A percentile compares a stretch with the other conserved stretches of the same genome.
Conservation (phyloP, 2,113 vertebrate species). For the Sturnus vulgaris region DNA sequence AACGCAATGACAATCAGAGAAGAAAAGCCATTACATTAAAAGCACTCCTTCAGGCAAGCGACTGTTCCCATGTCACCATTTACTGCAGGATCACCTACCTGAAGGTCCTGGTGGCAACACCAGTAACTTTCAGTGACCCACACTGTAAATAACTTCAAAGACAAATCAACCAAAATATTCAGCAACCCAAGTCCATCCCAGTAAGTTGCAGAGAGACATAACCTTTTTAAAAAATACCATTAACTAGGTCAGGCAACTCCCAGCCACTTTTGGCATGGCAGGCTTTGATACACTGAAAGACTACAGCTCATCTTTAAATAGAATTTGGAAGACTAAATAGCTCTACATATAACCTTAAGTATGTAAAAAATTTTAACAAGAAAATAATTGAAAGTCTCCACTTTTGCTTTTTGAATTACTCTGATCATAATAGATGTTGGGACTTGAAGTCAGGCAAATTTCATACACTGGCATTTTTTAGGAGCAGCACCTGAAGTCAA, state of each 20-base stretch:
- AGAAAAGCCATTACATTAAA: neutral
- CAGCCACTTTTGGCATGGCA: neutral
- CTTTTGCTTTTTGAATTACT: neutral
- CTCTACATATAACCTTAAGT: neutral
- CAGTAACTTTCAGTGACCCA: neutral
- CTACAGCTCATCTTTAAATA: neutral
- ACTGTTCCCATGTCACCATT: neutral
- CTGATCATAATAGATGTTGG: neutral
- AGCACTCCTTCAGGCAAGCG: accelerated
- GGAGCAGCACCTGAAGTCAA: neutral
- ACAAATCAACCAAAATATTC: neutral
- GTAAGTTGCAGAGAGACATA: neutral
- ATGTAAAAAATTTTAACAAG: neutral
- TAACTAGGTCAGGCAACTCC: neutral
- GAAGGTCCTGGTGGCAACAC: neutral
- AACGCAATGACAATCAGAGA: neutral
- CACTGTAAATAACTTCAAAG: neutral
- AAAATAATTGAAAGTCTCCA: neutral
- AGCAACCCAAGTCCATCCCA: neutral
- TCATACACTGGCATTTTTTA: neutral
- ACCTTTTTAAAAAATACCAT: neutral
- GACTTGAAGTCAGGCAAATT: neutral
- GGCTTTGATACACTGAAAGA: neutral
- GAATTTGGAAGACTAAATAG: neutral
- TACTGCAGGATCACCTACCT: neutral